phyloP scores from a whole-genome alignment of 2,113 vertebrate genomes.

The Pycnonotus jocosus region DNA sequence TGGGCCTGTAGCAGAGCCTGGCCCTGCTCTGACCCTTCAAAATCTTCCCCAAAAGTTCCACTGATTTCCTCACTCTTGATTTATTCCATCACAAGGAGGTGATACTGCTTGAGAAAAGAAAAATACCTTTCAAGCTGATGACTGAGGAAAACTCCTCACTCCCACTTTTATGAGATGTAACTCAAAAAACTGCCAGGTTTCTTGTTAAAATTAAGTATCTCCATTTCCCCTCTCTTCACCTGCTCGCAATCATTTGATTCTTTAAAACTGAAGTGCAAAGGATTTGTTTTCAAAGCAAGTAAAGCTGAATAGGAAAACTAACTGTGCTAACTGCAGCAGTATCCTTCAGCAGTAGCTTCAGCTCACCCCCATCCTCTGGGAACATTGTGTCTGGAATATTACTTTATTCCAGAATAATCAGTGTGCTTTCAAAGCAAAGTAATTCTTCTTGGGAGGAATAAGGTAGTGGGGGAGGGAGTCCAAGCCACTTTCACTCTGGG shows the following conservation, averaged over 20 bases:
- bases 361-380: neutral
- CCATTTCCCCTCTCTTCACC: neutral
- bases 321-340: neutral
- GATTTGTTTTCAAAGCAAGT: neutral
- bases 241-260: neutral
- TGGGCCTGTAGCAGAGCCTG: neutral
- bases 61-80: neutral
- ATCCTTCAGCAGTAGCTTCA: neutral
- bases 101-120: neutral
- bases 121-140: neutral
- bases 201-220: neutral
- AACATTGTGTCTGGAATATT: neutral
- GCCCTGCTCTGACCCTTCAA: neutral
- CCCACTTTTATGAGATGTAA: neutral
- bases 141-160: neutral
- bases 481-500: neutral
- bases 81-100: neutral
- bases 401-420: constrained; percentile 14
- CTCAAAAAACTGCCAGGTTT: neutral
- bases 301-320: neutral
- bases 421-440: neutral
- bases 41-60: neutral
- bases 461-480: neutral
- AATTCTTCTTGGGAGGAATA: neutral
- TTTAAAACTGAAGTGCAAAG: neutral